Evolutionary conservation across 2,113 vertebrate species (phyloP), one percentile per base, ranked within the genome.

Genomic region (Myotis lucifugus): DNA sequence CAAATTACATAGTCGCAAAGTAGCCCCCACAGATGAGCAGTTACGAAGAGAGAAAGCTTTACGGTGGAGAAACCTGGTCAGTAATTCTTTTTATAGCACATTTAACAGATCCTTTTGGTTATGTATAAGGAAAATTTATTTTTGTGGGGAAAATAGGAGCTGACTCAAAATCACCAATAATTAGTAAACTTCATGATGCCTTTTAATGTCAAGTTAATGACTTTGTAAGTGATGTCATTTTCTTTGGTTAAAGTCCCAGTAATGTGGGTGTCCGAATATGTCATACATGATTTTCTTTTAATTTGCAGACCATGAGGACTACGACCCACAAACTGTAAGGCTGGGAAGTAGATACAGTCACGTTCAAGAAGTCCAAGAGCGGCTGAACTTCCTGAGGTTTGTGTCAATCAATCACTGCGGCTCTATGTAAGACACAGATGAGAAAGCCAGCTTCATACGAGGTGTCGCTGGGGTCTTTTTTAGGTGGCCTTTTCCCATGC

Each of bases 331-430:
- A 97, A 99, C 99, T 76, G 99, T 99, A 92, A 98, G 99, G 95
- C 99, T 99, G 29, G 99, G 99, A 92, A 99, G 99, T 97, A 99
- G 99, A 97, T 99, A 99, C 81, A 99, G 99, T 97, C 99, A 99
- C 40, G 99, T 99, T 76, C 99, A 99, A 98, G 99, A 99, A 98
- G 99, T 99, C 40, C 99, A 99, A 97, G 99, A 99, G 95, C 98
- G 99, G 69, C 99, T 99, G 27, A 99, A 99, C 98, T 99, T 99
- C 98, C 98, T 99, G 97, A 99, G 99, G 99, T 99, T 97, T 96
- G 98, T 98, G 97, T 95, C 32, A 40, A 37, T n/a, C 40, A 77
- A 34, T 85, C 87, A n/a, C 2, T 70, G 17, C 93, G 95, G 5
- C 12, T 96, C 50, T 56, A 50, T 27, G 27, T 92, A 83, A 88